phyloP scores from a whole-genome alignment of 2,113 vertebrate genomes.

The Spilogale gracilis region DNA sequence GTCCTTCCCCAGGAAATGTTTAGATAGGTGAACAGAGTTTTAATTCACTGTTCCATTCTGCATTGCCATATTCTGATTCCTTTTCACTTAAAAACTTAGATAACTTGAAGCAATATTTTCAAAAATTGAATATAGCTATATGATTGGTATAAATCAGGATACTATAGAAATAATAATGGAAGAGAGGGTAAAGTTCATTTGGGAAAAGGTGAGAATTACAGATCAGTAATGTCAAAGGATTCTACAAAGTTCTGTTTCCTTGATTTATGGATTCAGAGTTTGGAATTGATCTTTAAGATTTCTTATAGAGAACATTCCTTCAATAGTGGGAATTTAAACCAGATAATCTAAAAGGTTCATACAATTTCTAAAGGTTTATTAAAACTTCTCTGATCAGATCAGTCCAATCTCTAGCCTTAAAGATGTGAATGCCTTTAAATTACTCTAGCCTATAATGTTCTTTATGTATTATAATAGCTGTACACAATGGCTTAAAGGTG shows the following conservation, averaged over 20 bases:
- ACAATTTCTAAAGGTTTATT: not conserved
- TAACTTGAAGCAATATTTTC: not conserved
- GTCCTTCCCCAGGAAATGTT: not conserved
- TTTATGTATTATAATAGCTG: not conserved
- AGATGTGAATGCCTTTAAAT: not conserved
- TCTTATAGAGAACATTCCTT: not conserved
- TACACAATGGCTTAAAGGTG: not conserved
- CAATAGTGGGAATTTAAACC: not conserved
- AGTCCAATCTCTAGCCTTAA: not conserved
- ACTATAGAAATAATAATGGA: not conserved
- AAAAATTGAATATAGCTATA: not conserved
- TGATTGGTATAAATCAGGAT: not conserved
- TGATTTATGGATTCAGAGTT: not conserved
- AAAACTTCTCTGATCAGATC: not conserved
- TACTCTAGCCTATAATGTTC: not conserved
- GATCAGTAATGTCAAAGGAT: not conserved
- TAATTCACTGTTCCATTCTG: not conserved
- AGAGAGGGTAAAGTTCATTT: not conserved
- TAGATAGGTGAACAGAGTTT: not conserved
- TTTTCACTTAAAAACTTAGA: not conserved
- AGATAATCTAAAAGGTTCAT: not conserved
- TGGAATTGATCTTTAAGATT: not conserved
- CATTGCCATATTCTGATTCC: not conserved
- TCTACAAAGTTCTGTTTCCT: not conserved
- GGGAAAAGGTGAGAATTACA: not conserved